Conservation (phyloP, 1,140 invertebrate species). For the Oncopodura yosiiana region DNA sequence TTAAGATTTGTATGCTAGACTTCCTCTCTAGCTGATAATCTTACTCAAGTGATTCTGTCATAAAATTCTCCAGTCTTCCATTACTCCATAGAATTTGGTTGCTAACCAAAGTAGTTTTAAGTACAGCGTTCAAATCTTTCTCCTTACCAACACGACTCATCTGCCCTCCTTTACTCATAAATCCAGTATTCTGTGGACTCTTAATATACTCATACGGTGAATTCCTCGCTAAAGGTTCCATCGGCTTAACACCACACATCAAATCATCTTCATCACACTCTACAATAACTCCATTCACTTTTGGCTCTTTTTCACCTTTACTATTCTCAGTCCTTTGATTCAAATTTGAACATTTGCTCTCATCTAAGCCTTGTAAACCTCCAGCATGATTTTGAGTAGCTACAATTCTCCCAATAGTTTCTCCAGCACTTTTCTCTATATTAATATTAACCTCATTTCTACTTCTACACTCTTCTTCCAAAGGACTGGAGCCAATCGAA, state of each 20-base stretch:
- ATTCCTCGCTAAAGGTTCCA: slow-evolving; percentile 72
- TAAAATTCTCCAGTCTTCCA: too few species aligned
- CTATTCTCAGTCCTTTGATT: neutral
- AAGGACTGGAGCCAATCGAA: neutral
- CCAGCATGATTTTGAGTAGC: too few species aligned
- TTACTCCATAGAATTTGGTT: too few species aligned
- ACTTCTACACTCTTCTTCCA: neutral
- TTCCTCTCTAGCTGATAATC: too few species aligned
- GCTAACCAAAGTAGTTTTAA: too few species aligned
- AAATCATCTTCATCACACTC: slow-evolving; percentile 61
- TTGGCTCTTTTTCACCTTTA: neutral
- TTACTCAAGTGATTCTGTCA: too few species aligned
- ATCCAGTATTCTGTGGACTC: slow-evolving; percentile 33
- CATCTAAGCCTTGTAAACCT: too few species aligned
- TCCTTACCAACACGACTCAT: slow-evolving; percentile 18
- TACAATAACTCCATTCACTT: slow-evolving; percentile 35
- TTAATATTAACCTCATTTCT: neutral
- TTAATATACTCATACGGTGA: slow-evolving; percentile 54
- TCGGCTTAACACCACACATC: slow-evolving; percentile 75
- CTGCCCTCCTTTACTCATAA: slow-evolving; percentile 13
- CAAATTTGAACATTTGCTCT: too few species aligned
- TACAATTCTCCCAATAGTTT: neutral
- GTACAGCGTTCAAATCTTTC: too few species aligned
- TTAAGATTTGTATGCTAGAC: too few species aligned
- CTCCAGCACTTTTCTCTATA: neutral